phyloP scores from a whole-genome alignment of 2,888 invertebrate species.

The Apamea monoglypha region DNA sequence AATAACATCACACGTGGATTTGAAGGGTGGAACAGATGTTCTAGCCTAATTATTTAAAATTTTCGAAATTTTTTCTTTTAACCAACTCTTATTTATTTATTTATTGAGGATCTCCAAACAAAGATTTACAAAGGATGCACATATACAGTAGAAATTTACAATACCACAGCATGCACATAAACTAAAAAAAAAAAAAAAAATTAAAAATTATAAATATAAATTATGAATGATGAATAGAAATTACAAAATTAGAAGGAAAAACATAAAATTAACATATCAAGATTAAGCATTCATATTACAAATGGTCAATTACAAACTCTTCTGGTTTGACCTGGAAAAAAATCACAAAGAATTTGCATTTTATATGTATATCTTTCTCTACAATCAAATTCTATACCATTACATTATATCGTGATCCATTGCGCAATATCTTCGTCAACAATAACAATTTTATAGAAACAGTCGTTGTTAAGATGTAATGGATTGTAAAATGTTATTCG shows the following conservation, averaged over 20 bases:
- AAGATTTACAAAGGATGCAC: too few relatives aligned
- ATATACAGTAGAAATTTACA: too few relatives aligned
- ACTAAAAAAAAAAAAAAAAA: too few relatives aligned
- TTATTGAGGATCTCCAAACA: too few relatives aligned
- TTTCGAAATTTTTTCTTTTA: background rate
- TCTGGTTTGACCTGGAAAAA: background rate
- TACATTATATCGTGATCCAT: conserved; percentile 25
- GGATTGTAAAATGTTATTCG: conserved; percentile 51
- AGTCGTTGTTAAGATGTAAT: conserved; percentile 47
- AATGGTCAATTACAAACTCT: too few relatives aligned
- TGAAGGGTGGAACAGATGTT: background rate
- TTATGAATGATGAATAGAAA: too few relatives aligned
- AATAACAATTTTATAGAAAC: conserved; percentile 30
- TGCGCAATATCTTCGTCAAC: conserved; percentile 6
- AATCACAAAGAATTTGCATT: background rate
- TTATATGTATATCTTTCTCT: background rate
- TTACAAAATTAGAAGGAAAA: too few relatives aligned
- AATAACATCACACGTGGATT: background rate
- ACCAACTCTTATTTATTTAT: background rate
- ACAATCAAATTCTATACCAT: background rate
- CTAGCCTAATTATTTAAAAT: background rate
- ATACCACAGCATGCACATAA: too few relatives aligned
- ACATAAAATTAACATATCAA: too few relatives aligned
- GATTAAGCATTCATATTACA: too few relatives aligned
- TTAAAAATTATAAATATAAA: too few relatives aligned